phyloP scores from a whole-genome alignment of 2,113 vertebrate genomes.

The Gallinago undulata region DNA sequence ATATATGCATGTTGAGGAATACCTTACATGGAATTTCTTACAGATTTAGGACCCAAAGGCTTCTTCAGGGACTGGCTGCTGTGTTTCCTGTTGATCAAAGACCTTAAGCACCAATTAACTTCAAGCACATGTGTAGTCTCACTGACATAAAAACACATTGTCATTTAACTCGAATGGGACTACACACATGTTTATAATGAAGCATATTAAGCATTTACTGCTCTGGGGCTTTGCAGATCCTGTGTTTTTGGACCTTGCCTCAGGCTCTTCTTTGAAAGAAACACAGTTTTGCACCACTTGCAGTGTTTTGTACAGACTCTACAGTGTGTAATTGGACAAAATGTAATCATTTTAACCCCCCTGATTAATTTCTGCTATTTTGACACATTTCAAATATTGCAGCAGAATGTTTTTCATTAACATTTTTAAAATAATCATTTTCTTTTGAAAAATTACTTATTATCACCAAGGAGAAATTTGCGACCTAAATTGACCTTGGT shows the following conservation, averaged over 20 bases:
- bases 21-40: background rate
- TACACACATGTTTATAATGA: background rate
- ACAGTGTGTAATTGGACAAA: background rate
- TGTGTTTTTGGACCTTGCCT: background rate
- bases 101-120: background rate
- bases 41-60: background rate
- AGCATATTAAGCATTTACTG: background rate
- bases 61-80: background rate
- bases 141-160: background rate
- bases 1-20: background rate
- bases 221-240: background rate
- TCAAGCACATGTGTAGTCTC: background rate
- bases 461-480: background rate
- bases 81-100: background rate
- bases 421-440: background rate
- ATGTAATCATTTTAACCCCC: background rate
- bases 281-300: background rate
- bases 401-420: background rate
- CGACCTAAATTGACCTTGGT: background rate
- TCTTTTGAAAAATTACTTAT: background rate
- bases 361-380: background rate
- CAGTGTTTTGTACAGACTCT: background rate
- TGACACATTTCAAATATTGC: background rate
- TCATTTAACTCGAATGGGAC: background rate
- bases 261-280: background rate